Evolutionary conservation across 1,140 invertebrate species (phyloP), one percentile per base, ranked within the genome.

Genomic region (Alviniconcha marisindica): DNA sequence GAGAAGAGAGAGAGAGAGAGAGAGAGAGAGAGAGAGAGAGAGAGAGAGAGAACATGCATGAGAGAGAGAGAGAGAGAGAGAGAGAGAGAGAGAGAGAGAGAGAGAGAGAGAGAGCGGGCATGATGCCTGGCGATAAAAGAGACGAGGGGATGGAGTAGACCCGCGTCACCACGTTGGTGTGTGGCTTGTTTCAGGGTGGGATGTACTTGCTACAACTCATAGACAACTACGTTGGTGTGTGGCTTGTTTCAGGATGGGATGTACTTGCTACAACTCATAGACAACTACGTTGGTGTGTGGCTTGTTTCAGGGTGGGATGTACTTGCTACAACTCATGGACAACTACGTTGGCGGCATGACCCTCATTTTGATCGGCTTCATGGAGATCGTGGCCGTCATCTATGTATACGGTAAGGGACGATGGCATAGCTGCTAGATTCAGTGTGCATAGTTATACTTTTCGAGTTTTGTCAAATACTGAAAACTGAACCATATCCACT

Each of bases 331-430:
- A 89, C 88, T 97, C 81, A 96, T 97, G 95, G 96, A 97, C 89
- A 97, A 96, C 89, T 97, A 97, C 89, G 96, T 96, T 0, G 96
- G 96, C 24, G 97, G 96, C 87, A 97, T 96, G 95, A 97, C 96
- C 21, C 96, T 97, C 0, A 92, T 97, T 31, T 93, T 97, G 28
- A 97, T 97, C 79, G 90, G 88, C 7, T 89, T 91, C 77, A 83
- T 88, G 21, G 90, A 91, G 77, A 82, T 87, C 63, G 84, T 89
- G 18, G 87, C 88, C 31, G 54, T 91, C 28, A 79, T 87, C 18
- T 91, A 87, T 77, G 86, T 87, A 18, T 91, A 91, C 84, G 90
- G 90, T 91, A 87, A 84, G 71, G 7, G 66, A n/a, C n/a, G n/a
- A n/a, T n/a, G n/a, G n/a, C n/a, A n/a, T n/a, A n/a, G n/a, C n/a